Conservation (phyloP, 2,888 invertebrate species). For the Brenthis ino region DNA sequence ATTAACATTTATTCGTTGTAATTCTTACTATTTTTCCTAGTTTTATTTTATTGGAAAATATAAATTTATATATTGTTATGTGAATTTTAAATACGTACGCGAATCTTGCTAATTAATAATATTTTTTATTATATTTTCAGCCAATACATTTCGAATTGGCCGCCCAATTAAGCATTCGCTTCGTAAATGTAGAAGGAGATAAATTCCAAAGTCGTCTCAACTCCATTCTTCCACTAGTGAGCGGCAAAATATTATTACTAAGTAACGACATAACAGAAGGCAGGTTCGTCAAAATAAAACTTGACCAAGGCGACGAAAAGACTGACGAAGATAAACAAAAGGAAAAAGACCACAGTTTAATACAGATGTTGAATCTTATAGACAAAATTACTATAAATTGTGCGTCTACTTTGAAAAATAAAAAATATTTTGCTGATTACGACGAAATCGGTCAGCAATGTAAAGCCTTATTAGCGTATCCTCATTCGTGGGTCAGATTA, state of each 20-base stretch:
- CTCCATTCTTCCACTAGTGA: slow-evolving; percentile 83
- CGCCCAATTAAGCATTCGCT: slow-evolving; percentile 90
- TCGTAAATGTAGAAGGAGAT: slow-evolving; percentile 88
- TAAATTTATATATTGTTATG: background rate
- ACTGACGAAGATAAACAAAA: slow-evolving; percentile 83
- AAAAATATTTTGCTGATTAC: slow-evolving; percentile 67
- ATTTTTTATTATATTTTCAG: slow-evolving; percentile 56
- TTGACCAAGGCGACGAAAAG: slow-evolving; percentile 61
- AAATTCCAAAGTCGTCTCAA: slow-evolving; percentile 86
- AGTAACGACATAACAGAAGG: slow-evolving; percentile 80
- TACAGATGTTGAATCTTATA: slow-evolving; percentile 87
- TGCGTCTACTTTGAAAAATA: slow-evolving; percentile 80
- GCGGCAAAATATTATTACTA: slow-evolving; percentile 76
- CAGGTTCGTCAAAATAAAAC: slow-evolving; percentile 81
- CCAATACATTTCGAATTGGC: slow-evolving; percentile 88
- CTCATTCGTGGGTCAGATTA: slow-evolving; percentile 93
- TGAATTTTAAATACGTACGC: too few species aligned
- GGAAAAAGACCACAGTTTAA: slow-evolving; percentile 87
- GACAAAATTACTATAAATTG: slow-evolving; percentile 86
- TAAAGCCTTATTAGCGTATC: slow-evolving; percentile 88
- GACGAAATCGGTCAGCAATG: slow-evolving; percentile 85
- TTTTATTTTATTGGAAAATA: background rate
- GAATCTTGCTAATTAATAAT: too few species aligned
- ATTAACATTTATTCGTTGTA: background rate
- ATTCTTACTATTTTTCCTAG: background rate